Evolutionary conservation across 2,888 invertebrate genomes (phyloP).

Genomic region (Euspilapteryx auroguttella): DNA sequence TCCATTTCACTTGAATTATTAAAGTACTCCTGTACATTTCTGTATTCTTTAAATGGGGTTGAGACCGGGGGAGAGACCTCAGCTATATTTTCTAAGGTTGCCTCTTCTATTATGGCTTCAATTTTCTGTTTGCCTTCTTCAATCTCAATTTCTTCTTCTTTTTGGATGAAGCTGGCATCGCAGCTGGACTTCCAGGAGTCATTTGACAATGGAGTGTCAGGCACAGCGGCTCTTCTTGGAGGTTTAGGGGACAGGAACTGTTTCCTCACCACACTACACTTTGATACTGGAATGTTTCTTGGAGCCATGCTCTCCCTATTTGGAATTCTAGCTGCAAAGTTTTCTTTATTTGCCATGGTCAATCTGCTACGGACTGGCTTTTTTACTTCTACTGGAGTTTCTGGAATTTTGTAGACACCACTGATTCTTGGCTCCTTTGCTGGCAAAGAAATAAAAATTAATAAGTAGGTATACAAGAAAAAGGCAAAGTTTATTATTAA

Average conservation of each 20-base stretch:
- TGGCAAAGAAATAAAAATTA: conserved; percentile 11
- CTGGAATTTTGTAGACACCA: conserved; percentile 30
- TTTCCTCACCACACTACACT: conserved; percentile 9
- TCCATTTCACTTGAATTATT: conserved; percentile 26
- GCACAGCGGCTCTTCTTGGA: conserved; percentile 9
- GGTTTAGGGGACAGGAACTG: conserved; percentile 5
- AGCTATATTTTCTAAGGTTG: conserved; percentile 23
- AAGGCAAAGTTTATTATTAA: no score
- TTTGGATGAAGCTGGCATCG: conserved; percentile 39
- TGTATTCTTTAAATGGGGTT: conserved; percentile 38
- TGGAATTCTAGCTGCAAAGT: no score
- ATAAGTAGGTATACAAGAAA: no score
- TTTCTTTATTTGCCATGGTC: conserved; percentile 30
- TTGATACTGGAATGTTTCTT: conserved; percentile 9
- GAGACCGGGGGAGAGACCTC: conserved; percentile 32
- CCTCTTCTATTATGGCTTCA: conserved; percentile 13
- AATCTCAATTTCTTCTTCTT: conserved; percentile 33
- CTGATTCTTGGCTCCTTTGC: conserved; percentile 30
- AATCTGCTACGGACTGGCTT: conserved; percentile 16
- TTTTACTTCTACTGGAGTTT: conserved; percentile 22
- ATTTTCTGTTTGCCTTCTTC: conserved; percentile 12
- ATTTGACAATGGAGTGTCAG: conserved; percentile 28
- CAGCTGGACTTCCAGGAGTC: conserved; percentile 33
- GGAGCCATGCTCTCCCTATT: conserved; percentile 10
- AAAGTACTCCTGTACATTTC: conserved; percentile 30